Percentiles rank a stretch among this genome's conserved stretches.
Conservation (phyloP, 2,888 invertebrate species). For the Agrochola macilenta region DNA sequence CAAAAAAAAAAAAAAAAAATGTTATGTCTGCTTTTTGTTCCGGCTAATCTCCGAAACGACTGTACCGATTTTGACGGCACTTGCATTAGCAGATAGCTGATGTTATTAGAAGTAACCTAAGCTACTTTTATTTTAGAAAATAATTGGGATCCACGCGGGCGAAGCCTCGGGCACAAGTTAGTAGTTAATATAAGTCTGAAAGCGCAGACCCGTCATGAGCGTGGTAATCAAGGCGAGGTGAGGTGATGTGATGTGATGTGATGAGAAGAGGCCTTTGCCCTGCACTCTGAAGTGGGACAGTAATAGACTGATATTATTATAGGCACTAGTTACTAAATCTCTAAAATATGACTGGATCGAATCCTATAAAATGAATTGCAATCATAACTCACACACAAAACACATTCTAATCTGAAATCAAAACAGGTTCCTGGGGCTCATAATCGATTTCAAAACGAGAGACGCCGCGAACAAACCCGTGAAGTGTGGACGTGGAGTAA, state of each 20-base stretch:
- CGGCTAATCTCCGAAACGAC: too few relatives aligned
- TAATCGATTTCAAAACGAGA: slow-evolving; percentile 60
- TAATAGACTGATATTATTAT: neutral
- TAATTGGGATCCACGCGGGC: too few relatives aligned
- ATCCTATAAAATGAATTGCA: slow-evolving; percentile 54
- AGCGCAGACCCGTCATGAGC: neutral
- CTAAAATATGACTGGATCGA: slow-evolving; percentile 48
- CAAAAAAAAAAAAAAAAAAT: too few relatives aligned
- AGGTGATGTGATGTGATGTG: too few relatives aligned
- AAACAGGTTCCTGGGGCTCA: slow-evolving; percentile 50
- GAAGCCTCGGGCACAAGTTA: too few relatives aligned
- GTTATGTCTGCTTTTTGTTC: too few relatives aligned
- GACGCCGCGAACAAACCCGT: slow-evolving; percentile 27
- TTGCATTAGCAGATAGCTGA: too few relatives aligned
- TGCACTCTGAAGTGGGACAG: too few relatives aligned
- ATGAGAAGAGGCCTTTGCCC: neutral
- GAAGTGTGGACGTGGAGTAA: slow-evolving; percentile 29
- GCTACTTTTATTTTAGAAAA: too few relatives aligned
- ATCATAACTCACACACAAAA: slow-evolving; percentile 50
- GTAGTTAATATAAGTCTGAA: neutral
- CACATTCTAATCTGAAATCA: slow-evolving; percentile 57
- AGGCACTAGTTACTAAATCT: slow-evolving; percentile 41
- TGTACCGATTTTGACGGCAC: too few relatives aligned
- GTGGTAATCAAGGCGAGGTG: neutral
- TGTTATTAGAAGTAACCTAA: too few relatives aligned